Base-by-base conservation (phyloP, 2,797 vertebrate species). In the Pseudotriccus pelzelni region DNA sequence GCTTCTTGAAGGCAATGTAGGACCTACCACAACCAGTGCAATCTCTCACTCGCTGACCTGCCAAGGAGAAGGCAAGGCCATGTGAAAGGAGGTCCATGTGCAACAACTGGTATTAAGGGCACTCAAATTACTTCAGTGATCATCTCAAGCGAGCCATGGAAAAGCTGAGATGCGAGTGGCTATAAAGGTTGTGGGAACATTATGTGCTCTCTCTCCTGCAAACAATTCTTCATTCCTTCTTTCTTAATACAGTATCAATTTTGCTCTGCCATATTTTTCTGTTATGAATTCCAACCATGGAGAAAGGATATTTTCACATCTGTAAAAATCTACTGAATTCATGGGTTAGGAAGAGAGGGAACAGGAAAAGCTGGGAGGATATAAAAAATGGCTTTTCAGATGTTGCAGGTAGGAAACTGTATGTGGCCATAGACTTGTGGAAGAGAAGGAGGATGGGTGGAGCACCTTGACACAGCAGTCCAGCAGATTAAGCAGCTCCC, bases 71-170 rank as follows among this genome's bases (percentile, higher is more conserved):
- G 36, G 32, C 23, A 47, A 4, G 3, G 11, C 21, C 46, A 30
- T 8, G 11, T 32, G 28, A 59, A 62, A 9, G 13, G 20, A 55
- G 0, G 1, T 25, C 8, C 39, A 1, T n/a, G 24, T 43, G 36
- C 27, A 30, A 28, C 5, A 19, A 28, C 2, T 2, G 1, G 12
- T 32, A 17, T 44, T n/a, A 49, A 63, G 21, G 11, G 50, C 44
- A 17, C 17, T 21, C 44, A 27, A 1, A 63, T 47, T 58, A 64
- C 13, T 68, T 15, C 12, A 21, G 32, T 37, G 55, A 10, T 52
- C 7, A 14, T 52, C 20, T 67, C n/a, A 46, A 12, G 14, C 3
- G 1, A 68, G 17, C 37, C n/a, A 43, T 2, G 9, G 16, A 78
- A 78, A 84, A 67, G 17, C 9, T 27, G 12, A 62, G n/a, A 49